Base-by-base conservation (phyloP, 2,113 vertebrate genomes). In the Colistium nudipinnis region DNA sequence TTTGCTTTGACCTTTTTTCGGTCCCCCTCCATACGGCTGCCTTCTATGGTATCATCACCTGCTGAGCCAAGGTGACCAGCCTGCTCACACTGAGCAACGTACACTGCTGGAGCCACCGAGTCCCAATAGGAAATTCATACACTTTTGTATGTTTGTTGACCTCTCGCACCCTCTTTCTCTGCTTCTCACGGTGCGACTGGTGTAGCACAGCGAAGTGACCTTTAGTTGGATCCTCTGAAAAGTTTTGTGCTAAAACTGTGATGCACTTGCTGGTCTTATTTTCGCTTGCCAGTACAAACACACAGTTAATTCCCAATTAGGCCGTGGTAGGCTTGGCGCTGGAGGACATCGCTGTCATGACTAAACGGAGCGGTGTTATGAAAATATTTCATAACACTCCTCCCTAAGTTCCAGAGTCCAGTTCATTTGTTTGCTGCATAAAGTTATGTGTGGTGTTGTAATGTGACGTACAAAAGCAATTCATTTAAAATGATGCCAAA, bases 261-360 rank as follows among this genome's bases (percentile, higher is more conserved):
- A 53, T 5, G 13, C n/a, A 25, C 61, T 24, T 7, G 35, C 39
- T 17, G 48, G 20, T 47, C 22, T 16, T 48, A 60, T 67, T 56
- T 55, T 62, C 31, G 12, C 27, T n/a, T 71, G 75, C 80, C 81
- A 79, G 72, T 38, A 66, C 52, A 87, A 89, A 87, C 66, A 72
- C 31, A 61, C 77, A 76, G 55, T 70, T 85, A 77, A 84, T 72
- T 81, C 69, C 66, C 66, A 73, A 73, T 77, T 86, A 80, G 31
- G 61, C 28, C 17, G 48, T n/a, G 67, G 62, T 25, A 60, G 36
- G 53, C 70, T 49, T 45, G 45, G 41, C 33, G 19, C 48, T 28
- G 47, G 51, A 62, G 70, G 68, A 73, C 54, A 51, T 39, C 20
- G 44, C 35, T 19, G 60, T 59, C 53, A 71, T 2, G 22, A 56